Percentiles rank a stretch among this genome's conserved stretches.
phyloP scores from a whole-genome alignment of 1,140 invertebrate species.

The Tribolium madens region DNA sequence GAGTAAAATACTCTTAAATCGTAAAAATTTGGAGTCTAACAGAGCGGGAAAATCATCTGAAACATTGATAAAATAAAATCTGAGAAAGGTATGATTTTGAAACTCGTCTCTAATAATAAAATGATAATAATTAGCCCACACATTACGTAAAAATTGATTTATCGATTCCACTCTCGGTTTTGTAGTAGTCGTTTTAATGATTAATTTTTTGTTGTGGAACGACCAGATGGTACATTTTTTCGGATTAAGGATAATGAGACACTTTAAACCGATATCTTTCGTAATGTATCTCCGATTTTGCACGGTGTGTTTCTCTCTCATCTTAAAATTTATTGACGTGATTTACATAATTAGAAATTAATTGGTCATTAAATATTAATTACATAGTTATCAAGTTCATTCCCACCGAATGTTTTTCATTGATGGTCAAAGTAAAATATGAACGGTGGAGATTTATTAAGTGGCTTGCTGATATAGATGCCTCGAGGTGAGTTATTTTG shows the following conservation, averaged over 20 bases:
- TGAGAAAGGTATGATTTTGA: neutral
- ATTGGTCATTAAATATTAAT: constrained; percentile 38
- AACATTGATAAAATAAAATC: too few species aligned
- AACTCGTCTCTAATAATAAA: neutral
- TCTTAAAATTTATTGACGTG: constrained; percentile 22
- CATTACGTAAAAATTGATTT: constrained; percentile 1
- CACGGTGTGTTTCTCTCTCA: constrained; percentile 10
- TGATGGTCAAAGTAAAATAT: constrained; percentile 8
- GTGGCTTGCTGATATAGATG: constrained; percentile 5
- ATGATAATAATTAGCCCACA: constrained; percentile 20
- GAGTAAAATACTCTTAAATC: too few species aligned
- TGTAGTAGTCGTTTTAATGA: neutral
- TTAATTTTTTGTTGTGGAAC: neutral
- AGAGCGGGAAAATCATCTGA: neutral
- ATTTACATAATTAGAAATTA: constrained; percentile 34
- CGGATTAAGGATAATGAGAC: neutral
- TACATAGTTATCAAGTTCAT: constrained; percentile 16
- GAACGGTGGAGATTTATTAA: constrained; percentile 12
- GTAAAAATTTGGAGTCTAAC: neutral
- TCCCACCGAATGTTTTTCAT: constrained; percentile 7
- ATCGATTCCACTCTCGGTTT: neutral
- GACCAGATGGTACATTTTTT: neutral
- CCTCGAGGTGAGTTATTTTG: neutral
- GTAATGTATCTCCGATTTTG: constrained; percentile 16
- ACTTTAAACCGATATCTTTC: neutral